A percentile compares a stretch with the other conserved stretches of the same genome.
Conservation (phyloP, 2,113 vertebrate genomes). For the Phaethornis superciliosus region DNA sequence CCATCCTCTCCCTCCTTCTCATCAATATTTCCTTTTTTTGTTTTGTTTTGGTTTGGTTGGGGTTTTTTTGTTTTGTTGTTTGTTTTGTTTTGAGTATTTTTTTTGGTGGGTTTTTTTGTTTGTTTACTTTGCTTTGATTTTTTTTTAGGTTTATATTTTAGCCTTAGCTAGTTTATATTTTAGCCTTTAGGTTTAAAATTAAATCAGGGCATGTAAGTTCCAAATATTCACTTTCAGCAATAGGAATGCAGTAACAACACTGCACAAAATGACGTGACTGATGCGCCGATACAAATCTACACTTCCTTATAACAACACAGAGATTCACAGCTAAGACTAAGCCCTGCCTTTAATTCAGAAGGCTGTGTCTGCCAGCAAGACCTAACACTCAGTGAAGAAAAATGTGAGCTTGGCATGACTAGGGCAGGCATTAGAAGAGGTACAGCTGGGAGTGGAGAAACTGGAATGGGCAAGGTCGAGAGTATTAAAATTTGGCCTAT, state of each 20-base stretch:
- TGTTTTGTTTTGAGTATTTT: too few species aligned
- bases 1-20: background rate
- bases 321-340: background rate
- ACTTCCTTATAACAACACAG: background rate
- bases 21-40: background rate
- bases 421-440: slow-evolving; percentile 18
- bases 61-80: too few species aligned
- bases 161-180: background rate
- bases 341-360: slow-evolving; percentile 17
- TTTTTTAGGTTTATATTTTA: background rate
- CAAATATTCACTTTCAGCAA: background rate
- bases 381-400: slow-evolving; percentile 39
- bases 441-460: slow-evolving; percentile 40
- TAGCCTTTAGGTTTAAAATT: background rate
- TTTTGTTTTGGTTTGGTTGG: background rate
- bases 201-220: background rate
- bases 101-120: background rate
- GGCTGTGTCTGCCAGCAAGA: slow-evolving; percentile 14
- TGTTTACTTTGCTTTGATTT: too few species aligned
- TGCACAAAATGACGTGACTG: background rate
- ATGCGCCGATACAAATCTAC: background rate
- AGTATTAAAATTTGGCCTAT: slow-evolving; percentile 62
- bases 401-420: slow-evolving; percentile 55
- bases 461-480: slow-evolving; percentile 46
- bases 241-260: background rate